phyloP scores from a whole-genome alignment of 30 jellyfish, hydroid and myxozoan species.

The Mastigias papua region DNA sequence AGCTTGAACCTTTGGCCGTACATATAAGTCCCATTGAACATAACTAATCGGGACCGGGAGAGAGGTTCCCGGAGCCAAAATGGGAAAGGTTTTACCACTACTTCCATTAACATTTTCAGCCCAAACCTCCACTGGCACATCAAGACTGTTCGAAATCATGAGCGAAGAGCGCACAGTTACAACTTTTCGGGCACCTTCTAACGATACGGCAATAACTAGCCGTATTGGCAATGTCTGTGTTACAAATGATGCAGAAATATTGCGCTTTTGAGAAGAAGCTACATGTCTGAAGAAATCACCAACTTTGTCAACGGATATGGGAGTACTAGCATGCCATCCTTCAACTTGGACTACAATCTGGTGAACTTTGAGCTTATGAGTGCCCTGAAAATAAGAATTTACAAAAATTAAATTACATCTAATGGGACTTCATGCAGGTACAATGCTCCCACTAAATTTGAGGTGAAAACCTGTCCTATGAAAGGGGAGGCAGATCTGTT shows the following conservation, averaged over 20 bases:
- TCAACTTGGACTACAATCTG: conserved; percentile 89
- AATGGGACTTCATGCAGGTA: too few species aligned
- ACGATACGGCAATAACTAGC: conserved; percentile 75
- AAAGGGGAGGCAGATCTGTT: too few species aligned
- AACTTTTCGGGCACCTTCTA: conserved; percentile 97
- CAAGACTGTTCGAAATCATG: conserved; percentile 63
- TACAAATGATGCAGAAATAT: conserved; percentile 10
- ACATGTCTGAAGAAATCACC: conserved; percentile 94
- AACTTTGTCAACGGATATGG: conserved; percentile 96
- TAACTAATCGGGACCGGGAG: conserved; percentile 82
- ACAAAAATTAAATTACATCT: too few species aligned
- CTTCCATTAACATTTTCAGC: conserved; percentile 65
- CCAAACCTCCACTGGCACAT: conserved; percentile 86
- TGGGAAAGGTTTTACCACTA: conserved; percentile 57
- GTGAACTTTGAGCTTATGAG: conserved; percentile 90
- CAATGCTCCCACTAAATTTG: too few species aligned
- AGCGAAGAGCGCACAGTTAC: conserved; percentile 95
- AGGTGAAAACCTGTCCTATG: too few species aligned
- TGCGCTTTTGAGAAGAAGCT: conserved; percentile 63
- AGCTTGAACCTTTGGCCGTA: conserved; percentile 72
- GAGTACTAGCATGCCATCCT: conserved; percentile 93
- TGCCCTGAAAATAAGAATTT: conserved; percentile 67
- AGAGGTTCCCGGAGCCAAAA: conserved; percentile 62
- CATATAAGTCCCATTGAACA: conserved; percentile 78
- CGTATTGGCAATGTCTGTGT: conserved; percentile 23